These are phyloP conservation scores for Perca fluviatilis DNA, from an alignment of 2,113 vertebrate species.

Conservation along the genomic window DNA sequence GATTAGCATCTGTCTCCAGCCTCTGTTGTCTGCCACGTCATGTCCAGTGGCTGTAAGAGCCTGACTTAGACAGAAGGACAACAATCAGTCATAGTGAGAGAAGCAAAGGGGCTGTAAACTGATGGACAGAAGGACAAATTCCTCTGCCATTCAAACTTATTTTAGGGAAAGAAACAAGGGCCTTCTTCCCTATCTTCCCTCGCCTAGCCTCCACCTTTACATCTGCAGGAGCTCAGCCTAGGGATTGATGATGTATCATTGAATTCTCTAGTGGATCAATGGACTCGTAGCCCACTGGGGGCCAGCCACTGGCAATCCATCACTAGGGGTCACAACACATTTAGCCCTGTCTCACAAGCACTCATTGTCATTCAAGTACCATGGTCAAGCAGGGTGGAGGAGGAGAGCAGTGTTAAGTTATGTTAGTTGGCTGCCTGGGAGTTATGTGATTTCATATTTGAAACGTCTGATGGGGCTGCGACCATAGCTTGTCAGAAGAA, in stretches of 20 bases:
- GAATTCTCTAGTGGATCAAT: constrained; percentile 68
- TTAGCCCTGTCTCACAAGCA: constrained; percentile 68
- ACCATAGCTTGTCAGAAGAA: constrained; percentile 36
- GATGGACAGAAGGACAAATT: constrained; percentile 10
- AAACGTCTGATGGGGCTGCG: constrained; percentile 31
- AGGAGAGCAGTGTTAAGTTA: constrained; percentile 45
- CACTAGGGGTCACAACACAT: constrained; percentile 73
- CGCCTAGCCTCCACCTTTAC: constrained; percentile 5
- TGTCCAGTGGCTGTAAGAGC: constrained; percentile 32
- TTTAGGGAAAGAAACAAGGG: constrained; percentile 13
- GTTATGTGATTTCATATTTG: constrained; percentile 38
- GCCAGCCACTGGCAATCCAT: constrained; percentile 69
- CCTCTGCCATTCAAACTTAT: constrained; percentile 25
- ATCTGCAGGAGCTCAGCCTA: constrained; percentile 30
- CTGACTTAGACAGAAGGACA: constrained; percentile 12
- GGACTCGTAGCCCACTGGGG: constrained; percentile 54
- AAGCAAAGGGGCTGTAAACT: constrained; percentile 2
- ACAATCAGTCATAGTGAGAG: neutral
- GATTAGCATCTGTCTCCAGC: constrained; percentile 52
- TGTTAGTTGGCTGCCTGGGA: constrained; percentile 39
- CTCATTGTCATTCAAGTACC: constrained; percentile 73
- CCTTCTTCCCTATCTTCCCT: constrained; percentile 1
- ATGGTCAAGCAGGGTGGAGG: constrained; percentile 50
- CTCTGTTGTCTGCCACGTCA: constrained; percentile 36
- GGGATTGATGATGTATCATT: constrained; percentile 70